These are phyloP conservation scores for Pseudopleuronectes americanus DNA, from an alignment of 2,797 vertebrate genomes.

Conservation along the genomic window DNA sequence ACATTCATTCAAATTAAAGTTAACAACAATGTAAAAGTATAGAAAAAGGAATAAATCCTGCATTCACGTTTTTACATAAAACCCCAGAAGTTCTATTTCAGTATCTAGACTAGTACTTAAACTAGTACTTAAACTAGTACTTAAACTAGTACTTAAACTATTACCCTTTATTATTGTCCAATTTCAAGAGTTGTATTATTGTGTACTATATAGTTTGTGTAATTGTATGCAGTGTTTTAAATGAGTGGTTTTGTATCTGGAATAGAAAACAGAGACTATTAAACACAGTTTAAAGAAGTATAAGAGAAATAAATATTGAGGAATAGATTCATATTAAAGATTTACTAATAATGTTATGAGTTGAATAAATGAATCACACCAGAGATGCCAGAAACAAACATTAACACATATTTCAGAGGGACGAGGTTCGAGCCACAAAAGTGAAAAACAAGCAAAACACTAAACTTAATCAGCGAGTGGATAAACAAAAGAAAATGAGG, in stretches of 20 bases:
- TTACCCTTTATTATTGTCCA: no score
- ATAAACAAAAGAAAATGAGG: not conserved
- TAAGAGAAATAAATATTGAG: no score
- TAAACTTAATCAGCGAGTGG: not conserved
- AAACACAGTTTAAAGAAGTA: no score
- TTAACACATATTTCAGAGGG: not conserved
- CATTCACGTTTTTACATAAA: not conserved
- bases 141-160: no score
- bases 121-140: no score
- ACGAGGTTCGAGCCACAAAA: not conserved
- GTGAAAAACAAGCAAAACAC: no score
- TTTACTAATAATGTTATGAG: no score
- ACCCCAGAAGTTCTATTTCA: not conserved
- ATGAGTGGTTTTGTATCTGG: not conserved
- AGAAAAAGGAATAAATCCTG: not conserved
- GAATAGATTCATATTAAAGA: no score
- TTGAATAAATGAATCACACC: no score
- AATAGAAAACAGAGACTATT: no score
- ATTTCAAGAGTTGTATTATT: not conserved
- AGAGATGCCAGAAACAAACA: no score
- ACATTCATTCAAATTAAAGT: not conserved
- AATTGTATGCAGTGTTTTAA: no score
- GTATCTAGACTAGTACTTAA: not conserved
- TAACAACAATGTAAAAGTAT: not conserved
- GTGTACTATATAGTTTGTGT: not conserved